phyloP scores from a whole-genome alignment of 2,888 invertebrate genomes.

The Agrochola litura region DNA sequence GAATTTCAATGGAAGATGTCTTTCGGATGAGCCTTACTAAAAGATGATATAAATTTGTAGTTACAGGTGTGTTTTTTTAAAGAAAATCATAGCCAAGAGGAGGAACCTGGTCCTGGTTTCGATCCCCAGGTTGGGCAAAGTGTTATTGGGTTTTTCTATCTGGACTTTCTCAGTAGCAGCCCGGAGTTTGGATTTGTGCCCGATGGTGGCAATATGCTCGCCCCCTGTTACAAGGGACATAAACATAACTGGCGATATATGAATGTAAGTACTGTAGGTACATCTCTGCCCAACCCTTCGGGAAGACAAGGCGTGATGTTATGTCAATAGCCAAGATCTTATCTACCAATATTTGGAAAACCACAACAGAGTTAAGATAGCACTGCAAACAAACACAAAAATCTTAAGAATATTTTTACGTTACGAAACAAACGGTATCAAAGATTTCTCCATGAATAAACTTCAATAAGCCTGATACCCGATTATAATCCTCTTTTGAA shows the following conservation, averaged over 20 bases:
- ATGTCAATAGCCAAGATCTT: neutral
- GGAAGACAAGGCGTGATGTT: neutral
- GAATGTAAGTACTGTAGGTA: neutral
- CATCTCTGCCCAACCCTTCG: neutral
- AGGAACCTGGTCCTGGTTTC: neutral
- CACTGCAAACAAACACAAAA: slow-evolving; percentile 17
- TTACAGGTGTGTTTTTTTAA: neutral
- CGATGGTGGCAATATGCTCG: too few relatives aligned
- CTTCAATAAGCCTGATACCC: slow-evolving; percentile 75
- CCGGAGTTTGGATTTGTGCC: too few relatives aligned
- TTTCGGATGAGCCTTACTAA: neutral
- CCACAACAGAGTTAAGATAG: slow-evolving; percentile 5
- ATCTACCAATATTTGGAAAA: neutral
- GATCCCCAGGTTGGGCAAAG: neutral
- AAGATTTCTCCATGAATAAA: slow-evolving; percentile 73
- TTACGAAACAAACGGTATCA: slow-evolving; percentile 67
- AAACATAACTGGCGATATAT: too few relatives aligned
- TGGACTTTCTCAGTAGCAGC: neutral
- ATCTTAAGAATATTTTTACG: slow-evolving; percentile 21
- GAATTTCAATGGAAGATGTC: slow-evolving; percentile 12
- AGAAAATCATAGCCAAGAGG: neutral
- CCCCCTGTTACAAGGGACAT: too few relatives aligned
- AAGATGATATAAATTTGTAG: neutral
- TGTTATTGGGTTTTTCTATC: too few relatives aligned
- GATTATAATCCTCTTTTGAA: slow-evolving; percentile 82